A percentile compares a stretch with the other conserved stretches of the same genome.
These are phyloP conservation scores for Phoenicopterus ruber DNA, from an alignment of 2,113 vertebrate species.

Conservation along the genomic window DNA sequence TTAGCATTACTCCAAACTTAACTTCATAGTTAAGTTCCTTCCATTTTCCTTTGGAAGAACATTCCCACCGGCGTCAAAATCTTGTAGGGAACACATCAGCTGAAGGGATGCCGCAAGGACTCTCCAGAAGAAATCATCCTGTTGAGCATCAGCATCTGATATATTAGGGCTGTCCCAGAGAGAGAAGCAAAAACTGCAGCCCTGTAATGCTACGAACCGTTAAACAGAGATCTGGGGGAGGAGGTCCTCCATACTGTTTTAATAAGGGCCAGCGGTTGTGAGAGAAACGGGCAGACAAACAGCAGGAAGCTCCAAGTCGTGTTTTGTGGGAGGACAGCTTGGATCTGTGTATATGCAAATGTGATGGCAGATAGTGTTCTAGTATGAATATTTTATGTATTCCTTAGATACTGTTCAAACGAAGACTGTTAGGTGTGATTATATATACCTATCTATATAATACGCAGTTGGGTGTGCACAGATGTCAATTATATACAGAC, in stretches of 20 bases:
- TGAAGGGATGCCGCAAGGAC: background rate
- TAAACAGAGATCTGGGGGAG: background rate
- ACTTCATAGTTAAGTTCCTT: background rate
- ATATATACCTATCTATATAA: background rate
- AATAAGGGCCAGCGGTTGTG: background rate
- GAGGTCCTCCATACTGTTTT: background rate
- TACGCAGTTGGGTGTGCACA: background rate
- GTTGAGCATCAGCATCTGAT: background rate
- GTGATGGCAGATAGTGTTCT: background rate
- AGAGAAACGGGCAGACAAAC: background rate
- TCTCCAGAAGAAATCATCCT: background rate
- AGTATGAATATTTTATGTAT: background rate
- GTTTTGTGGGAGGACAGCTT: background rate
- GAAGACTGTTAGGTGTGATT: background rate
- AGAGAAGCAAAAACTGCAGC: background rate
- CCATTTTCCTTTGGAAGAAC: background rate
- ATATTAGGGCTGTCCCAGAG: background rate
- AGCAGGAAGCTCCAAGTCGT: rapidly evolving
- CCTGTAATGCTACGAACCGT: background rate
- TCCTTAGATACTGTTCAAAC: background rate
- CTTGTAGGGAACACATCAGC: background rate
- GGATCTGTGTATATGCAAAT: background rate
- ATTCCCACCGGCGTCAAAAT: background rate
- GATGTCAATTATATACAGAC: background rate
- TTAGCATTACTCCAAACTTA: background rate